Evolutionary conservation across 2,888 invertebrate species (phyloP), one percentile per base, ranked within the genome.

Genomic region (Oxystoma pomonae): DNA sequence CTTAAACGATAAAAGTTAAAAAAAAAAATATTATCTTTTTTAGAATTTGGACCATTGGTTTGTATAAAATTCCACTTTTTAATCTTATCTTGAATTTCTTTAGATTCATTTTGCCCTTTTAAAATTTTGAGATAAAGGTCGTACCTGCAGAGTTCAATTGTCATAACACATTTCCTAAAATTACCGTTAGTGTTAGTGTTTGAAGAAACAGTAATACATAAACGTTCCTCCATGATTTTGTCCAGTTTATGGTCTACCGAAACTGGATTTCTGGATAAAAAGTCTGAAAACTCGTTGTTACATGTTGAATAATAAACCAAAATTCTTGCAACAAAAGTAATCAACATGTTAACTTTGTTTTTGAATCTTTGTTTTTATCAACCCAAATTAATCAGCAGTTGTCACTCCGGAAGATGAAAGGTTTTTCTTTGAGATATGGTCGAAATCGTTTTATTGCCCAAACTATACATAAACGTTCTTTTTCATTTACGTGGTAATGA

Each of bases 241-340:
- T 57, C 57, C 19, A 57, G 16, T 9, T 17, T 16, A 55, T 55
- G 55, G n/a, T n/a, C n/a, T n/a, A n/a, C n/a, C n/a, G n/a, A n/a
- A 35, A 35, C 12, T 12, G 19, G 35, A 7, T 19, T 63, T 51
- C 20, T 22, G 55, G 3, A 69, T 18, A 68, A 55, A 3, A 57
- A 56, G 50, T 68, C 69, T 1, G 68, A 59, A 17, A 69, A 58
- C 50, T 66, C 59, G 53, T 69, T 69, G 18, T 21, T n/a, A n/a
- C n/a, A n/a, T n/a, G n/a, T n/a, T n/a, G n/a, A n/a, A n/a, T n/a
- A n/a, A n/a, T n/a, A n/a, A n/a, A n/a, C n/a, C n/a, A n/a, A n/a
- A n/a, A n/a, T n/a, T n/a, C n/a, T n/a, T n/a, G n/a, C n/a, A n/a
- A n/a, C n/a, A n/a, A n/a, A n/a, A n/a, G n/a, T n/a, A n/a, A n/a